These are phyloP conservation scores for Drosophila koepferae DNA, from an alignment of 2,888 invertebrate species.

Conservation along the genomic window DNA sequence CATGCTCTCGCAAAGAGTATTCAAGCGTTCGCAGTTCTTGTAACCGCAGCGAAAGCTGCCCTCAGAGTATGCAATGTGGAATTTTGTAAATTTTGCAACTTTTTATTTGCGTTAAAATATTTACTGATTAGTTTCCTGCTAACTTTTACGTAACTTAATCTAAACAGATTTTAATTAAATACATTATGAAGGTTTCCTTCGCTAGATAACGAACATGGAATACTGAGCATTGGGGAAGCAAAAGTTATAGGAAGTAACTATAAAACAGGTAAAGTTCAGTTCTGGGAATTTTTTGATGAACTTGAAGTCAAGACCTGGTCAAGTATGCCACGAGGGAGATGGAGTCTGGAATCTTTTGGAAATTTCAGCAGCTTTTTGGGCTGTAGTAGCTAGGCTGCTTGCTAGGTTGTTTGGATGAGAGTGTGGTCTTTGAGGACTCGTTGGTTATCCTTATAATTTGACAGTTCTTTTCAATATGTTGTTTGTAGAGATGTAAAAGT, in stretches of 20 bases:
- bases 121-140: not conserved
- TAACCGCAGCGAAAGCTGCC: not conserved
- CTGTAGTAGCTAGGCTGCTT: not conserved
- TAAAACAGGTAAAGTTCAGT: not conserved
- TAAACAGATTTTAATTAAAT: not conserved
- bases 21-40: not conserved
- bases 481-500: no score
- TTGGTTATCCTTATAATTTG: no score
- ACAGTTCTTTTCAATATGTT: no score
- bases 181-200: not conserved
- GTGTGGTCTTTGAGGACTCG: not conserved
- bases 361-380: not conserved
- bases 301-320: not conserved
- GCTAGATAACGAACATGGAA: no score
- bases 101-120: not conserved
- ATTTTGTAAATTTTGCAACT: not conserved
- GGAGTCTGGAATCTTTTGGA: no score
- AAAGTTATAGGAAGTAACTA: not conserved
- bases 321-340: not conserved
- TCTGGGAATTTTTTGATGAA: not conserved
- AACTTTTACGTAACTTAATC: not conserved
- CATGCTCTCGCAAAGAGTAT: not conserved
- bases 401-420: not conserved
- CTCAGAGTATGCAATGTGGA: not conserved
- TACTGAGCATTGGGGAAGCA: not conserved